phyloP scores from a whole-genome alignment of 23 tunicate species.

The Botrylloides violaceus region DNA sequence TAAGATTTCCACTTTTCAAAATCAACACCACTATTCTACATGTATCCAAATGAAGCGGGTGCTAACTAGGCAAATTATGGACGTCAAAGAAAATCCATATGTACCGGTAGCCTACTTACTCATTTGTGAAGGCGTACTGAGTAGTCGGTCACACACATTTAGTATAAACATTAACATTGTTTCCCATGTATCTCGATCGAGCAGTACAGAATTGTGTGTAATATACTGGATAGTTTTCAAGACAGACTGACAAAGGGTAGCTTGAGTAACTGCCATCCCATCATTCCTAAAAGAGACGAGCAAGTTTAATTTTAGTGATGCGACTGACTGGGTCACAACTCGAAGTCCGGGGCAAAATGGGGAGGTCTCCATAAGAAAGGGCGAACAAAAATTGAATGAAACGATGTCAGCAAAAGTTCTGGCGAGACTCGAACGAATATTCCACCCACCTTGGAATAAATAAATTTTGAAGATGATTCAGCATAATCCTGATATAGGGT shows the following conservation, averaged over 20 bases:
- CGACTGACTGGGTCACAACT: too few relatives aligned
- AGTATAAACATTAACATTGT: conserved; percentile 57
- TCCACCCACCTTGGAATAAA: conserved; percentile 69
- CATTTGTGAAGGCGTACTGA: conserved; percentile 68
- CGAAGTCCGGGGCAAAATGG: too few relatives aligned
- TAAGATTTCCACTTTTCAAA: too few relatives aligned
- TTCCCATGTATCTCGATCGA: conserved; percentile 86
- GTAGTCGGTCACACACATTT: conserved; percentile 52
- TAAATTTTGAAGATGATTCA: conserved; percentile 75
- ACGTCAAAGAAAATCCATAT: too few relatives aligned
- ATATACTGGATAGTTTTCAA: conserved; percentile 41
- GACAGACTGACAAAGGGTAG: conserved; percentile 59
- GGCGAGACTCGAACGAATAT: too few relatives aligned
- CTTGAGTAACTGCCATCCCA: conserved; percentile 30
- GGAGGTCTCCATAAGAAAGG: too few relatives aligned
- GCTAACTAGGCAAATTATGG: too few relatives aligned
- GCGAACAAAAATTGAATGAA: too few relatives aligned
- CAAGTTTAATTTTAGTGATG: too few relatives aligned
- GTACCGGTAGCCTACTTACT: conserved; percentile 29
- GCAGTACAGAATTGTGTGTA: conserved; percentile 23
- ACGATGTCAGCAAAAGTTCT: too few relatives aligned
- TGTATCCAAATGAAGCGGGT: too few relatives aligned
- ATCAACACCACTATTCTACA: too few relatives aligned
- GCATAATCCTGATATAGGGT: conserved; percentile 60
- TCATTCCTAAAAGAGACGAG: conserved; percentile 33